Percentiles rank a stretch among this genome's conserved stretches.
Evolutionary conservation across 23 tunicate genomes (phyloP).

Genomic region (Oikopleura albicans): DNA sequence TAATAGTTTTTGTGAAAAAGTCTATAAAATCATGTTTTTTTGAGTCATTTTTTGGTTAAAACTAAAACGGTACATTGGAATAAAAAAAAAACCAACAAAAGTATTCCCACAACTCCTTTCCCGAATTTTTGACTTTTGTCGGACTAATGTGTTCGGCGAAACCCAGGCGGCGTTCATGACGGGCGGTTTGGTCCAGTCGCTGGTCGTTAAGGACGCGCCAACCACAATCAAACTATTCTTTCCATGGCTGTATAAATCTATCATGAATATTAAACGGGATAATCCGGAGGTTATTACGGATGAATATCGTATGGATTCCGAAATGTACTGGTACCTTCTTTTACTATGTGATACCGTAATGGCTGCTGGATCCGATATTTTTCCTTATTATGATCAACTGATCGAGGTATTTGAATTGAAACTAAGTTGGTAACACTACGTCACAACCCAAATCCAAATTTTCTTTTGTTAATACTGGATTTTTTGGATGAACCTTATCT

Average conservation of each 20-base stretch:
- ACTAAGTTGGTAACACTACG: too few species aligned
- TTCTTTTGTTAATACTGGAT: too few species aligned
- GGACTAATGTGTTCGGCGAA: neutral
- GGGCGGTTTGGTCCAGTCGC: neutral
- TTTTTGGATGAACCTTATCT: too few species aligned
- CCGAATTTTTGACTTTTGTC: neutral
- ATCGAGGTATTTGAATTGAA: too few species aligned
- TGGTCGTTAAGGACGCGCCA: neutral
- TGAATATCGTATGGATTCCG: neutral
- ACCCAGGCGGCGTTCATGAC: conserved; percentile 3
- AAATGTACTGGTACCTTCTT: neutral
- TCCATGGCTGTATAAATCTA: conserved; percentile 2
- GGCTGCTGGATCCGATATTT: neutral
- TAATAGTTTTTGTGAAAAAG: too few species aligned
- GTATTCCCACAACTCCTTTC: too few species aligned
- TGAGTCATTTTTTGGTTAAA: too few species aligned
- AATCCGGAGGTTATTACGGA: neutral
- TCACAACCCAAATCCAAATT: too few species aligned
- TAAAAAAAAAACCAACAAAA: too few species aligned
- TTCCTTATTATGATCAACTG: neutral
- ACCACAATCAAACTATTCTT: neutral
- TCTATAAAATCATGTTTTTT: too few species aligned
- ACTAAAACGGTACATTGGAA: too few species aligned
- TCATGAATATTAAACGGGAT: neutral
- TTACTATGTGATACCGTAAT: neutral